phyloP scores from a whole-genome alignment of 2,888 invertebrate genomes.

The Siphlonurus alternatus region DNA sequence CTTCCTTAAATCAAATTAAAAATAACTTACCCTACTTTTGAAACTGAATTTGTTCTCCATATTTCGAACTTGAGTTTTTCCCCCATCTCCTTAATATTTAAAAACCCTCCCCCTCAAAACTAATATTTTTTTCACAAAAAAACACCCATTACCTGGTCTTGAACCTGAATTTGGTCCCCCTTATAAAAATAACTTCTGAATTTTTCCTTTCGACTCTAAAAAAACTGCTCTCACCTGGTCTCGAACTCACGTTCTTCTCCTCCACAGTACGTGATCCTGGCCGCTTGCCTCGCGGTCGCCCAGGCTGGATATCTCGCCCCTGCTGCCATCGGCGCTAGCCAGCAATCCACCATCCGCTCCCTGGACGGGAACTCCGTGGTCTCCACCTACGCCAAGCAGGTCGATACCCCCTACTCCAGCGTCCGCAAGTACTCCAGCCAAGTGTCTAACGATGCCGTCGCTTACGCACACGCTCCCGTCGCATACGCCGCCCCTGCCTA shows the following conservation, averaged over 20 bases:
- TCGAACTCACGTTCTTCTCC: background rate
- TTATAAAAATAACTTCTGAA: too few relatives aligned
- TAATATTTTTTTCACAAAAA: too few relatives aligned
- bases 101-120: too few relatives aligned
- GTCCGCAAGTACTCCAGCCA: slow-evolving; percentile 16
- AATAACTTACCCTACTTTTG: too few relatives aligned
- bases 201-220: too few relatives aligned
- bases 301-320: slow-evolving; percentile 17
- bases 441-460: slow-evolving; percentile 16
- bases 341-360: slow-evolving; percentile 38
- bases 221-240: too few relatives aligned
- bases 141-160: too few relatives aligned
- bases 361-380: slow-evolving; percentile 35
- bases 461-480: slow-evolving; percentile 15
- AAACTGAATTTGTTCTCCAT: too few relatives aligned
- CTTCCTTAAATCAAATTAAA: too few relatives aligned
- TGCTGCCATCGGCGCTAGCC: slow-evolving; percentile 15
- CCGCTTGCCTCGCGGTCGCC: slow-evolving; percentile 18
- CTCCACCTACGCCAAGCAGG: slow-evolving; percentile 34
- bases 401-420: slow-evolving; percentile 17
- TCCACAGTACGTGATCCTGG: slow-evolving; percentile 17
- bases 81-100: too few relatives aligned
- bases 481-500: slow-evolving; percentile 12
- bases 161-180: too few relatives aligned
- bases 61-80: too few relatives aligned